phyloP scores from a whole-genome alignment of 2,113 vertebrate genomes.

The Notechis scutatus region DNA sequence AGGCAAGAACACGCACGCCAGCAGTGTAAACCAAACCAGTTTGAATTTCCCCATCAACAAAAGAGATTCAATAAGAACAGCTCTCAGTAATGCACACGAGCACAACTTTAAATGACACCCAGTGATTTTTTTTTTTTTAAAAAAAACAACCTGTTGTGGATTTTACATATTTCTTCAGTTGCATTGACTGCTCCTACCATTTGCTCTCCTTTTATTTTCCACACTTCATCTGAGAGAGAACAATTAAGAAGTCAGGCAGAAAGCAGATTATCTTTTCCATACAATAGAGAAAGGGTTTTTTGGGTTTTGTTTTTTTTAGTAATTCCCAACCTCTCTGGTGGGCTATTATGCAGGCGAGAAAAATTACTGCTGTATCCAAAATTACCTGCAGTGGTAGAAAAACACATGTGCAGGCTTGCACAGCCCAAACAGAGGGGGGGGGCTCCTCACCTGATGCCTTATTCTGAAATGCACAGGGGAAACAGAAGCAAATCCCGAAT shows the following conservation, averaged over 20 bases:
- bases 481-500: not conserved
- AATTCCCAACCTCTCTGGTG: slow-evolving; percentile 51
- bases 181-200: not conserved
- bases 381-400: slow-evolving; percentile 39
- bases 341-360: slow-evolving; percentile 47
- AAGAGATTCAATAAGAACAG: not conserved
- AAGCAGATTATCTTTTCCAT: slow-evolving; percentile 45
- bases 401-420: not conserved
- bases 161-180: not conserved
- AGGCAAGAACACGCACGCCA: not conserved
- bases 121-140: not conserved
- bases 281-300: slow-evolving; percentile 24
- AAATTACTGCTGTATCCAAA: slow-evolving; percentile 46
- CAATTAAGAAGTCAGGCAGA: slow-evolving; percentile 34
- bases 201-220: slow-evolving; percentile 20
- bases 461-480: not conserved
- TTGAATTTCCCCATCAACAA: slow-evolving; percentile 12
- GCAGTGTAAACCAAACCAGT: not conserved
- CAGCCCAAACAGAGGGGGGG: not conserved
- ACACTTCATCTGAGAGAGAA: slow-evolving; percentile 14
- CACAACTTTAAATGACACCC: slow-evolving; percentile 1
- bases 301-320: slow-evolving; percentile 16
- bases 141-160: not conserved
- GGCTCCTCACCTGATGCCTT: not conserved
- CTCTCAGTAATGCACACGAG: not conserved